Base-by-base conservation (phyloP, 2,888 invertebrate species). In the Ophonus ardosiacus region DNA sequence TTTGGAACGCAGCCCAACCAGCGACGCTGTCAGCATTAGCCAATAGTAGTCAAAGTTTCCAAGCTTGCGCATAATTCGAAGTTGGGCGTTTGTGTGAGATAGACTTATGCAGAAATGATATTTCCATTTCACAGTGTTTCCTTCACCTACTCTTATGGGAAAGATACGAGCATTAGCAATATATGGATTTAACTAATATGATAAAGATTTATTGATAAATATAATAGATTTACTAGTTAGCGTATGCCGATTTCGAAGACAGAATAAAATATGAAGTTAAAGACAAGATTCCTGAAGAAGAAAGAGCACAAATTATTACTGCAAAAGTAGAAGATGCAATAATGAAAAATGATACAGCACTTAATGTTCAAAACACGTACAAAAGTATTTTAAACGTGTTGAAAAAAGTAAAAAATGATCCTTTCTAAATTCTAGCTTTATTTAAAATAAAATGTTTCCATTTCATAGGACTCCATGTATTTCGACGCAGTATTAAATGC, bases 281-380 rank as follows among this genome's bases (percentile, higher is more conserved):
- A 88, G 92, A 92, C 0, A 92, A 92, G 87, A 88, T 92, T 24
- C 91, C 92, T 0, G 92, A 93, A 0, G 93, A 93, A 88, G 91
- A 92, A 87, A 91, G 92, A 87, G 93, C 93, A 43, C 93, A 94
- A 87, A 92, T 93, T 31, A 93, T 94, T 0, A 93, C 93, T 0
- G 94, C 93, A 82, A 93, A 93, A 87, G 94, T 94, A 13, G 94
- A 95, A 88, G 92, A 93, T 84, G 94, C 93, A 0, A 93, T 93
- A 86, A 92, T 94, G 38, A 94, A 94, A 90, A 93, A 93, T 87
- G 94, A 94, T 86, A 94, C 94, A 0, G 95, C 95, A 0, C 91
- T 93, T 71, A 93, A 94, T n/a, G 94, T 95, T 86, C 92, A 92
- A 87, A 92, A 93, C 85, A 94, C 94, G 88, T 95, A 95, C 88